Base-by-base conservation (phyloP, 2,888 invertebrate genomes). In the Monoplex corrugatus region DNA sequence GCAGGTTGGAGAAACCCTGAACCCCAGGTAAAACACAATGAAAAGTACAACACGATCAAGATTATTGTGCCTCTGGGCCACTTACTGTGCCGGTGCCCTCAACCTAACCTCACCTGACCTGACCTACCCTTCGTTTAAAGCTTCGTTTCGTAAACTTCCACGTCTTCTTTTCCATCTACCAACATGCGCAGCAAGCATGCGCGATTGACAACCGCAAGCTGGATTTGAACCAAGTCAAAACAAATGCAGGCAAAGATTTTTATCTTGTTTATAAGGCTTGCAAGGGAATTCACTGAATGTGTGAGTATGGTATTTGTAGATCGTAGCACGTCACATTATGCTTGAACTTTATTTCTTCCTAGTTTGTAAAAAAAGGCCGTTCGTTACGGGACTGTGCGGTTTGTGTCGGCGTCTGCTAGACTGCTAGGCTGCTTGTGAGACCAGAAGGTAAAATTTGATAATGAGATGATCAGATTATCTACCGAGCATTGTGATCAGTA, bases 121-220 rank as follows among this genome's bases (percentile, higher is more conserved):
- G 75, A 38, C 38, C 75, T 38, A 38, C 35, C 57, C 57, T 57
- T 23, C 28, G 57, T 23, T 16, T 23, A 57, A 28, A 23, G 28
- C 75, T 75, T 75, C 75, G 75, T 75, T 63, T 45, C 32, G 45
- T 38, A 50, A 57, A 38, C 40, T 78, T 80, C 40, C 80, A 5
- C 43, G 68, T 75, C 43, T 40, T 3, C n/a, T 57, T 87, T 87
- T 78, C 28, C 45, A 82, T 40, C 40, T 78, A 45, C 68, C 38
- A 40, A 87, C 87, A 87, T 87, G 87, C 87, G 87, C 82, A 87
- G 63, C n/a, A 43, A 38, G 32, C 16, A 35, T 87, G 87, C 87
- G 87, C 82, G 82, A n/a, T 23, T 80, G 87, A 80, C 87, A 87
- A 87, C 87, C 87, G 87, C 87, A 87, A 87, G 43, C 82, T 82